Conservation (phyloP, 1,140 invertebrate genomes). For the Hylaeus volcanicus region DNA sequence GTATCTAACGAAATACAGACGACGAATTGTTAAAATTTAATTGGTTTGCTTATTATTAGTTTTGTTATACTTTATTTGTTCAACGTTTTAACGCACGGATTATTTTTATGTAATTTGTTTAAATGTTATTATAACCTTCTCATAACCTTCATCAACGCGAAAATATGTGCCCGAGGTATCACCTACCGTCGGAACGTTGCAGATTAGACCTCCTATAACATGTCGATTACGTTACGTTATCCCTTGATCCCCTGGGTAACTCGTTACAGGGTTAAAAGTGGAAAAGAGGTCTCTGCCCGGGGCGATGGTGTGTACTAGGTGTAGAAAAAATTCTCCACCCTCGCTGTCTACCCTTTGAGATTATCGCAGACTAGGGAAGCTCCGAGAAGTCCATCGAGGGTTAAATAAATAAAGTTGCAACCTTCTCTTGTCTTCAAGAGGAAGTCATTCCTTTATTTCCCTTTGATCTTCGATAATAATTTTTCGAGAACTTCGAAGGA, state of each 20-base stretch:
- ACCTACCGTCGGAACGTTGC: background rate
- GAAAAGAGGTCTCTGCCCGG: background rate
- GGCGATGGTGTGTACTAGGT: background rate
- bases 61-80: too few relatives aligned
- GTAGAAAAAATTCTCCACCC: too few relatives aligned
- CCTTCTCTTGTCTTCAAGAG: too few relatives aligned
- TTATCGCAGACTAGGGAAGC: background rate
- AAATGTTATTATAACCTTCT: too few relatives aligned
- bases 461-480: background rate
- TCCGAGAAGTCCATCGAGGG: background rate
- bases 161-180: background rate
- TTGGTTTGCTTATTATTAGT: too few relatives aligned
- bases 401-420: background rate
- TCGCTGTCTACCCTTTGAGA: background rate
- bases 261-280: slow-evolving; percentile 5
- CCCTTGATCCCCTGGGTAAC: background rate
- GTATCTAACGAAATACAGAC: too few relatives aligned
- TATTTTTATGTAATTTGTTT: too few relatives aligned
- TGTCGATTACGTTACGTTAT: background rate
- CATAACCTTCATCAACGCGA: slow-evolving; percentile 21
- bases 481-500: background rate
- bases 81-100: too few relatives aligned
- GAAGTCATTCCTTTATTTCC: background rate
- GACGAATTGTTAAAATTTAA: too few relatives aligned
- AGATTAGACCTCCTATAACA: background rate